Conservation (phyloP, 2,113 vertebrate genomes). For the Nothocercus nigrocapillus region DNA sequence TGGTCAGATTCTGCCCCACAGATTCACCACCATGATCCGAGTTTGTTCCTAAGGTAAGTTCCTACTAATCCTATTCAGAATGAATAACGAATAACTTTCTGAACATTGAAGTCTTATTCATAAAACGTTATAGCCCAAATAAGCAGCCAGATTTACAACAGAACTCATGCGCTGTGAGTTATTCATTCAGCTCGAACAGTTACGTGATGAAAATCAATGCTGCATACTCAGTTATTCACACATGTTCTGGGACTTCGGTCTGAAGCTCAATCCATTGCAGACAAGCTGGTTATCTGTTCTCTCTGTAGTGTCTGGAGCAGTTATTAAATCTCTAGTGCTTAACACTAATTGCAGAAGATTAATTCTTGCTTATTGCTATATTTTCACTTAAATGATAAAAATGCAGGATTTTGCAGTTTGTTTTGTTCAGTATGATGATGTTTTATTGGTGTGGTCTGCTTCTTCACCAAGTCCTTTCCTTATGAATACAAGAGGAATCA, state of each 20-base stretch:
- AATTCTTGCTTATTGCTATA: neutral
- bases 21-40: neutral
- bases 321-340: neutral
- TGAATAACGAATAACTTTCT: neutral
- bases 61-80: neutral
- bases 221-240: neutral
- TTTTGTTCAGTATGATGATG: neutral
- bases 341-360: neutral
- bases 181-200: neutral
- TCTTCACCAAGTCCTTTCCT: neutral
- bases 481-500: neutral
- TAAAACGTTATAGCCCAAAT: neutral
- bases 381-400: neutral
- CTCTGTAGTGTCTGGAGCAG: neutral
- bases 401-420: neutral
- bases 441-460: neutral
- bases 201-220: neutral
- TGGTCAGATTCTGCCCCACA: neutral
- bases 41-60: neutral
- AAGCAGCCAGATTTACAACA: neutral
- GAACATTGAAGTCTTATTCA: neutral
- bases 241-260: accelerated
- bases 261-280: neutral
- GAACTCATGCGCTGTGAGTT: neutral
- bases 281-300: neutral